These are phyloP conservation scores for Zaprionus ghesquierei DNA, from an alignment of 1,140 invertebrate species.

Conservation along the genomic window DNA sequence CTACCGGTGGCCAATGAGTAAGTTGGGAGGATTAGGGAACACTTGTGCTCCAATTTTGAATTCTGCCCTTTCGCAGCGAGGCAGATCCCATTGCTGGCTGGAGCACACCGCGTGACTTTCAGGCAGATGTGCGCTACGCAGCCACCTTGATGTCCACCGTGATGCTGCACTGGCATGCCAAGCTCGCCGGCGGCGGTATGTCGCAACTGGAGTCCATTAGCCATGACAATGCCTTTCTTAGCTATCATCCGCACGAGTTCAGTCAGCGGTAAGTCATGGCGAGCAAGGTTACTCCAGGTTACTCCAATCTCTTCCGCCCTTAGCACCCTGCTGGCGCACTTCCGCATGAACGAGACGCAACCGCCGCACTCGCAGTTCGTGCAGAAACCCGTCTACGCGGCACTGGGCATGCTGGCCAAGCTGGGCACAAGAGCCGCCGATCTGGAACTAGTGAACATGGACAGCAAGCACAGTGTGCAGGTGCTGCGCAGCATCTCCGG, in stretches of 20 bases:
- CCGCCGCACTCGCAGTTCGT: conserved; percentile 83
- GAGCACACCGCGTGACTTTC: conserved; percentile 82
- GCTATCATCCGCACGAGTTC: conserved; percentile 83
- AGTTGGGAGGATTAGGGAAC: conserved; percentile 14
- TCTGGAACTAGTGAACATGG: conserved; percentile 65
- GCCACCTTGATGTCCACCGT: conserved; percentile 81
- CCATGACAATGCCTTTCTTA: conserved; percentile 84
- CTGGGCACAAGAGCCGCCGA: conserved; percentile 72
- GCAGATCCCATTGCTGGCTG: conserved; percentile 83
- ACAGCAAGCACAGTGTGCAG: conserved; percentile 63
- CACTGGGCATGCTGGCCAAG: conserved; percentile 83
- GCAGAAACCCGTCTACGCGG: conserved; percentile 83
- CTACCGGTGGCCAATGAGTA: conserved; percentile 83
- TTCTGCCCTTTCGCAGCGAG: conserved; percentile 70
- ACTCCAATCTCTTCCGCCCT: background rate
- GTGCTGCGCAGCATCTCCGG: conserved; percentile 60
- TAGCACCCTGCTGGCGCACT: conserved; percentile 83
- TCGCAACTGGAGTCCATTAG: conserved; percentile 80
- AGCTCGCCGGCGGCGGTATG: conserved; percentile 53
- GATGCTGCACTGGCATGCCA: conserved; percentile 78
- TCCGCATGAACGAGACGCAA: conserved; percentile 83
- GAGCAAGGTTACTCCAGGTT: background rate
- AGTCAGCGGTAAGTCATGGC: conserved; percentile 70
- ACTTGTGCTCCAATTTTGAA: background rate
- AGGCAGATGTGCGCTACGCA: conserved; percentile 83